Conservation (phyloP, 2,797 vertebrate species). For the Lithobates pipiens region DNA sequence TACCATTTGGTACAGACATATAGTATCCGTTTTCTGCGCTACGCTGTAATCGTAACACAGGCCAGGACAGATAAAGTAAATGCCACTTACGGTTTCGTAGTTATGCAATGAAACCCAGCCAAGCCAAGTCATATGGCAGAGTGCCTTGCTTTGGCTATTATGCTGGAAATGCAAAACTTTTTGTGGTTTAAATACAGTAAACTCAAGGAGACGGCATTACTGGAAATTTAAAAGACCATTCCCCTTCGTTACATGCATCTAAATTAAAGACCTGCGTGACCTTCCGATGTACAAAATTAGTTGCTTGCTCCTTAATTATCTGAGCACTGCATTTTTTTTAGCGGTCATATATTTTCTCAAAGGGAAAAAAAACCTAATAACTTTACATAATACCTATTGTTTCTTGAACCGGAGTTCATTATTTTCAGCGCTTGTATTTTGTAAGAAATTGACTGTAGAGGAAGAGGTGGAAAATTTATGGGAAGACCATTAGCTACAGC, state of each 20-base stretch:
- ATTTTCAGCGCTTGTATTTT: background rate
- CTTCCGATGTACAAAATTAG: constrained; percentile 70
- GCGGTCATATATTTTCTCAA: constrained; percentile 28
- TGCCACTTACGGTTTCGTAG: constrained; percentile 60
- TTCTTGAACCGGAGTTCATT: constrained; percentile 54
- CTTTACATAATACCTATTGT: constrained; percentile 60
- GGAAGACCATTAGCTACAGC: constrained; percentile 59
- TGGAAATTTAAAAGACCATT: constrained; percentile 74
- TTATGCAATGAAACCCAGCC: constrained; percentile 63
- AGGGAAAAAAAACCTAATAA: constrained; percentile 52
- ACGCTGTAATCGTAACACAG: background rate
- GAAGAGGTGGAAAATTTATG: constrained; percentile 41
- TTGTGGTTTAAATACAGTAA: constrained; percentile 70
- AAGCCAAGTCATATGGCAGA: constrained; percentile 64
- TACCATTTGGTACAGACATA: too few relatives aligned
- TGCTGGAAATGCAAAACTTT: constrained; percentile 71
- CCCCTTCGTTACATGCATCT: constrained; percentile 67
- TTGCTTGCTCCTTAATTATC: constrained; percentile 70
- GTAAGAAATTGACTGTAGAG: background rate
- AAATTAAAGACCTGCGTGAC: constrained; percentile 71
- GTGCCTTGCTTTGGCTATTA: constrained; percentile 67
- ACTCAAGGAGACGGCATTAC: constrained; percentile 75
- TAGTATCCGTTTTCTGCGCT: background rate
- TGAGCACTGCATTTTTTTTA: constrained; percentile 63
- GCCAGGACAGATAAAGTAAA: background rate